Evolutionary conservation across 1,140 invertebrate genomes (phyloP), one percentile per base, ranked within the genome.

Genomic region (Heliconius hewitsoni): DNA sequence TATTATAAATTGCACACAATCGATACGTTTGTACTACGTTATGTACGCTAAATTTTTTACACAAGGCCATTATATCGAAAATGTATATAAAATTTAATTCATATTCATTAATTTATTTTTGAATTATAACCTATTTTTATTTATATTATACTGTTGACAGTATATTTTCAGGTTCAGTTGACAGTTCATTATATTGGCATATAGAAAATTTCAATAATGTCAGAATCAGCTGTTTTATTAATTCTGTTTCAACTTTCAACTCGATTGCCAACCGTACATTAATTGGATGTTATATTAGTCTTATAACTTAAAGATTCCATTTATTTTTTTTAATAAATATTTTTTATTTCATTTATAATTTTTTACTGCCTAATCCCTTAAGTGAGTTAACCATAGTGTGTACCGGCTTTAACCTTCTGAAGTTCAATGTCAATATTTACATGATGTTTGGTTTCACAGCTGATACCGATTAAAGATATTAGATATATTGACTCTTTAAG

Each of bases 341-440:
- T 57, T 9, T 19, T 23, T 9, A 16, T 4, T 46, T 46, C 0
- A 46, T 46, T 16, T 46, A 16, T 46, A 0, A 13, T 8, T 46
- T 16, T 46, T 46, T 46, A 3, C 9, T 8, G 8, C 55, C 55
- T 23, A 27, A 66, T 30, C 1, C 4, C n/a, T 30, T 16, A 23
- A 66, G 60, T 13, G 8, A 30, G 1, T 27, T 27, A 57, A n/a
- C 0, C 9, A 66, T 27, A 66, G 60, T 66, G 60, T 66, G 60
- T 66, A 66, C 60, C 23, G 19, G 11, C 60, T 66, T 9, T 66
- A 66, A 52, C 18, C 50, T 19, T 6, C 8, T 52, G 18, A 19
- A 66, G 60, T 66, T 66, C 23, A 27, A 66, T 66, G 60, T 66
- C 57, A 66, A 66, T 60, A 30, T 30, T 66, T 66, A 66, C 27